phyloP scores from a whole-genome alignment of 2,113 vertebrate genomes.

The Furnarius figulus region DNA sequence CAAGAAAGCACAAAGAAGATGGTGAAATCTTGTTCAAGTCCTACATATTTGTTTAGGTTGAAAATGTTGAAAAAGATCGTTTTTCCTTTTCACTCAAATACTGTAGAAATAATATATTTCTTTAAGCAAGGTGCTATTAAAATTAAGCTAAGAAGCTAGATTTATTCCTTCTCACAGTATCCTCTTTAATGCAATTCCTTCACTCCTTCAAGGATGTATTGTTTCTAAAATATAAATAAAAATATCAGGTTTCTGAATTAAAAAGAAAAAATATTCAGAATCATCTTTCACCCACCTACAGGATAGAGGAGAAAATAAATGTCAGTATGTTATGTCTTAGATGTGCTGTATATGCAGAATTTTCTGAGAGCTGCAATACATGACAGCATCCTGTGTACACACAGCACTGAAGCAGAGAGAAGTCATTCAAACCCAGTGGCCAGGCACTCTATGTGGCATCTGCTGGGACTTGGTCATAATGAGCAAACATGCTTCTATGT shows the following conservation, averaged over 20 bases:
- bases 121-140: not conserved
- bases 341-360: not conserved
- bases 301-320: not conserved
- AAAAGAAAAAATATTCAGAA: not conserved
- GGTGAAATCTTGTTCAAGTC: not conserved
- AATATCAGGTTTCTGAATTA: not conserved
- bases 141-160: not conserved
- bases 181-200: not conserved
- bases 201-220: not conserved
- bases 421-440: not conserved
- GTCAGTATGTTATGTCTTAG: not conserved
- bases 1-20: not conserved
- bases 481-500: not conserved
- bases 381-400: no score
- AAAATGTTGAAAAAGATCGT: not conserved
- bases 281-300: not conserved
- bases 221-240: not conserved
- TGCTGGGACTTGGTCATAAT: not conserved
- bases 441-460: not conserved
- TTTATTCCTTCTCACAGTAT: not conserved
- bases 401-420: not conserved
- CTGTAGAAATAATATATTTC: not conserved
- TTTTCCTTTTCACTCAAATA: not conserved
- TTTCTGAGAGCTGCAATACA: fast-evolving
- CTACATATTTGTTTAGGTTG: not conserved